A percentile compares a stretch with the other conserved stretches of the same genome.
These are phyloP conservation scores for Pyxicephalus adspersus DNA, from an alignment of 2,113 vertebrate species.

Conservation along the genomic window DNA sequence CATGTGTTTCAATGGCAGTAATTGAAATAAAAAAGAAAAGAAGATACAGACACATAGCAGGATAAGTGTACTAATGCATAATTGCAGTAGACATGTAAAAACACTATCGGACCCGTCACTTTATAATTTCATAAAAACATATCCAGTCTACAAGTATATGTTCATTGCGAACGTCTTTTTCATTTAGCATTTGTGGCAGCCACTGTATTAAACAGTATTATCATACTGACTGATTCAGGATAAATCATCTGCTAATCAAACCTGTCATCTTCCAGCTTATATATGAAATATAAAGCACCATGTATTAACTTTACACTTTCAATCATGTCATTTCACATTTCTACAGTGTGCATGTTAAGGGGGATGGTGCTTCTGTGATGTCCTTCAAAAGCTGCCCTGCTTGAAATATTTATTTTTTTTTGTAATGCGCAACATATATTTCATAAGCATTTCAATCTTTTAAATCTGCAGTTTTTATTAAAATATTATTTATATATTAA, in stretches of 20 bases:
- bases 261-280: constrained; percentile 29
- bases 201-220: constrained; percentile 39
- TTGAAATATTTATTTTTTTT: neutral
- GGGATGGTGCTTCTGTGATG: neutral
- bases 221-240: constrained; percentile 12
- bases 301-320: constrained; percentile 37
- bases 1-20: no score
- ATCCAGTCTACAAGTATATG: neutral
- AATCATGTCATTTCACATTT: constrained; percentile 31
- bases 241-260: constrained; percentile 38
- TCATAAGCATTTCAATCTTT: no score
- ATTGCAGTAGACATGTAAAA: no score
- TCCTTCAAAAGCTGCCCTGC: constrained; percentile 21
- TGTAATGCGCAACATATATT: no score
- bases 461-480: no score
- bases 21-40: no score
- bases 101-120: no score
- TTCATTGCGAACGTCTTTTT: neutral
- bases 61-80: no score
- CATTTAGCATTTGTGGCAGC: neutral
- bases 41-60: no score
- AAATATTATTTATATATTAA: no score
- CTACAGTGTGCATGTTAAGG: neutral
- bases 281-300: constrained; percentile 22
- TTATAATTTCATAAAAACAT: neutral